Base-by-base conservation (phyloP, 2,113 vertebrate genomes). In the Lagopus muta region DNA sequence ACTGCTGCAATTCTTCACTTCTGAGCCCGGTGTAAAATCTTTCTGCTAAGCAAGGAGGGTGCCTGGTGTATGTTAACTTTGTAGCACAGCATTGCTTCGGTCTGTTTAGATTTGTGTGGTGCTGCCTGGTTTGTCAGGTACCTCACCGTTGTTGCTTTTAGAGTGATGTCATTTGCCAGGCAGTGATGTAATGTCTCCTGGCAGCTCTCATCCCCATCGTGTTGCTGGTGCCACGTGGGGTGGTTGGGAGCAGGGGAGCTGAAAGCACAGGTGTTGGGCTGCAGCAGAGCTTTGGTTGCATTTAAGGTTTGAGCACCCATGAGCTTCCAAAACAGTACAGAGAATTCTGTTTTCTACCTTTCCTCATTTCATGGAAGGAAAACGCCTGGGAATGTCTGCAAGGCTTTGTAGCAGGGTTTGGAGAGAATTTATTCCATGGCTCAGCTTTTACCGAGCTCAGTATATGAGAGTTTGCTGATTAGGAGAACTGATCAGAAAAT, bases 321-420 rank as follows among this genome's bases (percentile, higher is more conserved):
- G 2, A 61, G 62, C 52, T 81, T 69, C 58, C 43, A 45, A 7
- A 30, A 62, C 57, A 38, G 8, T 3, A 6, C 28, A 34, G 65
- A n/a, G 36, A 36, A 25, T 4, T 45, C 55, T 66, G 22, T 1
- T 42, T 47, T 27, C 60, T 55, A 30, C 1, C 2, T 5, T 24
- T 43, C 14, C 11, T 2, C 2, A 0, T 55, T 28, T 74, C 45
- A 8, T 1, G 0, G 19, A 13, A 75, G 86, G 2, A 36, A 40
- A 86, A 4, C 13, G 7, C 1, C n/a, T 47, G 0, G 0, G 25
- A 25, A 45, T 9, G 54, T 74, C 75, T 20, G 36, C 14, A 13
- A 65, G 9, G n/a, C 60, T 77, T 40, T 20, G 2, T 32, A 2
- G 28, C 3, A 48, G 6, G 8, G 2, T 8, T n/a, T 87, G 15